phyloP scores from a whole-genome alignment of 2,113 vertebrate species.

The Pelodiscus sinensis region DNA sequence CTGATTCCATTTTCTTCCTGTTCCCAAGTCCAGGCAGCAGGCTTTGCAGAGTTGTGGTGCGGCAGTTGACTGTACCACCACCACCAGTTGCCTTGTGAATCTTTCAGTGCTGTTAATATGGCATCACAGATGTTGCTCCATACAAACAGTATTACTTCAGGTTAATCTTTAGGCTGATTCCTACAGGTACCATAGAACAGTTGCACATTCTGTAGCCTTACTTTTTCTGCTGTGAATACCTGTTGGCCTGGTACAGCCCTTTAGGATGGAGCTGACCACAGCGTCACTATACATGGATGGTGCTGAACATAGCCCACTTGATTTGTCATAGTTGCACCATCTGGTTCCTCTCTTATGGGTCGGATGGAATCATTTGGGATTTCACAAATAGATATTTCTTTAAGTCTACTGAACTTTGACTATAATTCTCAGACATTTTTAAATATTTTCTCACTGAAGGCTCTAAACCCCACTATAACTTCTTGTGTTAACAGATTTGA shows the following conservation, averaged over 20 bases:
- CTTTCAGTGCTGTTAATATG: not conserved
- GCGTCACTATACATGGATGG: not conserved
- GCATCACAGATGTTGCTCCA: not conserved
- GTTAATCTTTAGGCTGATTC: not conserved
- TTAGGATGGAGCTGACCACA: not conserved
- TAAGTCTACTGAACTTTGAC: not conserved
- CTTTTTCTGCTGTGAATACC: not conserved
- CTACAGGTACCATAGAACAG: not conserved
- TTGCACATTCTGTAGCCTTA: not conserved
- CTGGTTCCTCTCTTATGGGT: not conserved
- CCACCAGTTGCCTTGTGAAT: not conserved
- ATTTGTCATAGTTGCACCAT: not conserved
- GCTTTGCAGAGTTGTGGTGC: accelerated
- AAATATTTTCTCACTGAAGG: not conserved
- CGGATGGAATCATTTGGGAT: not conserved
- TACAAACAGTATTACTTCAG: not conserved
- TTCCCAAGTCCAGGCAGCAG: not conserved
- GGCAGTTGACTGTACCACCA: not conserved
- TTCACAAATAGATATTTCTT: slow-evolving; percentile 38
- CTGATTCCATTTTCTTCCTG: not conserved
- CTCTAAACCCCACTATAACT: not conserved
- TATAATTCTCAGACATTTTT: slow-evolving; percentile 12
- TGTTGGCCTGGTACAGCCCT: not conserved
- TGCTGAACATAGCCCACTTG: not conserved
- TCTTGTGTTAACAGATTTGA: slow-evolving; percentile 10